Evolutionary conservation across 2,888 invertebrate genomes (phyloP).

Genomic region (Megamerina dolium): DNA sequence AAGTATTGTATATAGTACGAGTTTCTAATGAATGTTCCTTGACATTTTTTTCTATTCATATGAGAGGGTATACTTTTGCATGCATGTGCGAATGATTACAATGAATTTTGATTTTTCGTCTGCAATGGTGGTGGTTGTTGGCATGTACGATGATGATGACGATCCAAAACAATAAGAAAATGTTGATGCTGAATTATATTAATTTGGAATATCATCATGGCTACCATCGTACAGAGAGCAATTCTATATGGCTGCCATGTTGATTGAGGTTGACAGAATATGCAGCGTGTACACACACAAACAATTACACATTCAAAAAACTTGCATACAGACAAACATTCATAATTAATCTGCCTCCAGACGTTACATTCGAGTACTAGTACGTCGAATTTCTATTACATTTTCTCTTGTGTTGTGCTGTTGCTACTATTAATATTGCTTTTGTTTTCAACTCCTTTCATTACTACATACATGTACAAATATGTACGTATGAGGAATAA

Average conservation of each 20-base stretch:
- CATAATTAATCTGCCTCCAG: constrained; percentile 37
- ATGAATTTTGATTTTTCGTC: constrained; percentile 43
- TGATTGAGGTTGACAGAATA: constrained; percentile 28
- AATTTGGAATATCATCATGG: constrained; percentile 44
- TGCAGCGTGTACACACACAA: neutral
- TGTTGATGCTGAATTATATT: constrained; percentile 40
- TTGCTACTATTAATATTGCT: neutral
- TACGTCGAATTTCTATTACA: constrained; percentile 1
- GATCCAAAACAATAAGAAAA: constrained; percentile 28
- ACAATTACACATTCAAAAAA: constrained; percentile 7
- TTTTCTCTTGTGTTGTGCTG: neutral
- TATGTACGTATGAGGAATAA: constrained; percentile 16
- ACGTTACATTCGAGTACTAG: constrained; percentile 26
- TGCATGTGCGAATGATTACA: constrained; percentile 23
- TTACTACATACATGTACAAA: constrained; percentile 8
- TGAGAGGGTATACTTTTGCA: constrained; percentile 9
- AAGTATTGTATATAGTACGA: too few species aligned
- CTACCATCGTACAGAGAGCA: constrained; percentile 23
- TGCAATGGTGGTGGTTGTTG: constrained; percentile 19
- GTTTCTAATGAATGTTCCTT: too few species aligned
- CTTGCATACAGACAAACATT: constrained; percentile 12
- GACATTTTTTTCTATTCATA: constrained; percentile 7
- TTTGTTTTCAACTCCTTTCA: neutral
- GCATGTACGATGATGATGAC: neutral
- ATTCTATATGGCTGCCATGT: constrained; percentile 6